Conservation (phyloP, 2,113 vertebrate species). For the Pica pica region DNA sequence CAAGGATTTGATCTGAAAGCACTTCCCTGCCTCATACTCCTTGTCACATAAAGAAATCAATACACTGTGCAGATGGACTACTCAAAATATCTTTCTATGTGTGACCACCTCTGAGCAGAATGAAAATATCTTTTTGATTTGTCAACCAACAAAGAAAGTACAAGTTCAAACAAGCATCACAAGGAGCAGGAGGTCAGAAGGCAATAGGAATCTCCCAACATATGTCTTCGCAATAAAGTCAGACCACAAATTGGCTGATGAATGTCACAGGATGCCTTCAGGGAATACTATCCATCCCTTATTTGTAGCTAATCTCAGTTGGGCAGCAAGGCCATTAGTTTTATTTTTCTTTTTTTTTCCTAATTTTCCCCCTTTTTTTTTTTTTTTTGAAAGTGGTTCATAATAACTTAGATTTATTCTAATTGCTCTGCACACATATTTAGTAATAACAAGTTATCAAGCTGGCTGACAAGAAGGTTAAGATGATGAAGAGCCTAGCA, state of each 20-base stretch:
- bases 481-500: conserved; percentile 30
- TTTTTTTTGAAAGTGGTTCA: background rate
- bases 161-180: background rate
- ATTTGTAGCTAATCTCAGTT: background rate
- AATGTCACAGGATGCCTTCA: background rate
- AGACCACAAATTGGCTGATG: background rate
- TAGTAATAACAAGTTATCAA: conserved; percentile 50
- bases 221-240: background rate
- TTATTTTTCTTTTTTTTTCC: background rate
- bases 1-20: background rate
- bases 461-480: conserved; percentile 50
- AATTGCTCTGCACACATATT: conserved; percentile 46
- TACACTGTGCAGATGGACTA: background rate
- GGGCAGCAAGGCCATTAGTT: background rate
- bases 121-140: background rate
- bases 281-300: background rate
- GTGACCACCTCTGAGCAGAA: background rate
- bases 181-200: background rate
- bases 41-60: background rate
- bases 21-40: background rate
- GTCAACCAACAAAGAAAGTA: background rate
- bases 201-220: background rate
- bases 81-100: background rate
- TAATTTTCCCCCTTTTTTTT: background rate
- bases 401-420: conserved; percentile 54